These are phyloP conservation scores for Oceanodroma tethys DNA, from an alignment of 2,113 vertebrate species.

Conservation along the genomic window DNA sequence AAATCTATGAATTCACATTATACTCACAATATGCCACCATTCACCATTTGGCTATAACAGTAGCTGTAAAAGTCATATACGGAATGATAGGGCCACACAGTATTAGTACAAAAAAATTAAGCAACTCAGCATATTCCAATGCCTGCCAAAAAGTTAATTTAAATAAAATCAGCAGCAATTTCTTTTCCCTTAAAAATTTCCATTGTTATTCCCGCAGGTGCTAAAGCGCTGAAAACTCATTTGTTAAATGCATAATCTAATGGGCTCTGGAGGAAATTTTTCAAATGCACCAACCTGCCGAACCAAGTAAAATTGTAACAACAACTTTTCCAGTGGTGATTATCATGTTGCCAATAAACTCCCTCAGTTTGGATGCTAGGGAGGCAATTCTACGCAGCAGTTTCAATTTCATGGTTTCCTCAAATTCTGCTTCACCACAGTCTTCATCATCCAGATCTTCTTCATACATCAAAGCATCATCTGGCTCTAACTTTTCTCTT, in stretches of 20 bases:
- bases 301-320: constrained; percentile 90
- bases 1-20: background rate
- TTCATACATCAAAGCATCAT: constrained; percentile 87
- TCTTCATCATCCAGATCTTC: constrained; percentile 86
- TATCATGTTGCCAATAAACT: constrained; percentile 94
- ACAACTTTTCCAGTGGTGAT: constrained; percentile 95
- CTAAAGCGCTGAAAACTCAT: constrained; percentile 16
- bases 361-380: constrained; percentile 87
- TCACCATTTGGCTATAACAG: background rate
- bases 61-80: background rate
- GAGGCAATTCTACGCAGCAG: constrained; percentile 84
- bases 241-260: background rate
- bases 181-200: constrained; percentile 17
- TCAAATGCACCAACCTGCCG: constrained; percentile 82
- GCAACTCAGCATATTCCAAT: background rate
- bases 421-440: constrained; percentile 80
- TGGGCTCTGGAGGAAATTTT: background rate
- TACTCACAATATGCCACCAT: background rate
- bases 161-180: constrained; percentile 50
- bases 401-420: constrained; percentile 89
- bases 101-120: background rate
- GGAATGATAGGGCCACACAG: background rate
- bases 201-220: background rate
- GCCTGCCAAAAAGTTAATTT: constrained; percentile 35
- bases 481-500: constrained; percentile 83